Percentiles rank a stretch among this genome's conserved stretches.
Conservation (phyloP, 37 sponge, comb jelly and placozoan genomes). For the Petrosia ficiformis region DNA sequence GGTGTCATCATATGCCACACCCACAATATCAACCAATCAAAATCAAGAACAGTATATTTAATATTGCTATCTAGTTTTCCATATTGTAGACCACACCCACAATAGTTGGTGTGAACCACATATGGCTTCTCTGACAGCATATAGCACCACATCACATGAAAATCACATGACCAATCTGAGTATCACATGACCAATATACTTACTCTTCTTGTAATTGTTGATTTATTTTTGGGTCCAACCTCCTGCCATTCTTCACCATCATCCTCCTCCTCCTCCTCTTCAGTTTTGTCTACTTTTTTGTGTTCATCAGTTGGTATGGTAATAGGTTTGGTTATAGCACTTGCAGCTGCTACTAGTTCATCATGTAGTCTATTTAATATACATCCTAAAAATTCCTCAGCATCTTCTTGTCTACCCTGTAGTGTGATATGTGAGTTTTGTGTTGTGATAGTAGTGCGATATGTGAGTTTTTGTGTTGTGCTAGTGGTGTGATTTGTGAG, state of each 20-base stretch:
- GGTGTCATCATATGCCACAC: background rate
- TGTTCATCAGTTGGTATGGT: background rate
- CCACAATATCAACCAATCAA: background rate
- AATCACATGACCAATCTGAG: no score
- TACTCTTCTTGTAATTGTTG: conserved; percentile 83
- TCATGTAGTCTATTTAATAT: conserved; percentile 88
- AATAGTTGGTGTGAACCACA: background rate
- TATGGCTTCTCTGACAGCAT: background rate
- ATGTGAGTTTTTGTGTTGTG: no score
- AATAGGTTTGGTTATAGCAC: conserved; percentile 10
- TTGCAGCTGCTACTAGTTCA: conserved; percentile 78
- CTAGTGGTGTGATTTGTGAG: no score
- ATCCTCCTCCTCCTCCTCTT: conserved; percentile 16
- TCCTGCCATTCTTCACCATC: conserved; percentile 88
- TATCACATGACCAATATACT: no score
- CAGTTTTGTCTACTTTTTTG: background rate
- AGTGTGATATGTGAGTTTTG: background rate
- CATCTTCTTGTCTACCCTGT: conserved; percentile 95
- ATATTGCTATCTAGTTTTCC: background rate
- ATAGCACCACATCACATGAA: background rate
- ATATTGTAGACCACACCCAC: background rate
- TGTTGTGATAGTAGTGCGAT: no score
- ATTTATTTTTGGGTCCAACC: conserved; percentile 92
- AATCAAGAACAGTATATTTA: background rate
- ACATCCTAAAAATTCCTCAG: conserved; percentile 95